Evolutionary conservation across 92 coral and sea anemone genomes (phyloP), one percentile per base, ranked within the genome.

Genomic region (Zoanthus gigantus): DNA sequence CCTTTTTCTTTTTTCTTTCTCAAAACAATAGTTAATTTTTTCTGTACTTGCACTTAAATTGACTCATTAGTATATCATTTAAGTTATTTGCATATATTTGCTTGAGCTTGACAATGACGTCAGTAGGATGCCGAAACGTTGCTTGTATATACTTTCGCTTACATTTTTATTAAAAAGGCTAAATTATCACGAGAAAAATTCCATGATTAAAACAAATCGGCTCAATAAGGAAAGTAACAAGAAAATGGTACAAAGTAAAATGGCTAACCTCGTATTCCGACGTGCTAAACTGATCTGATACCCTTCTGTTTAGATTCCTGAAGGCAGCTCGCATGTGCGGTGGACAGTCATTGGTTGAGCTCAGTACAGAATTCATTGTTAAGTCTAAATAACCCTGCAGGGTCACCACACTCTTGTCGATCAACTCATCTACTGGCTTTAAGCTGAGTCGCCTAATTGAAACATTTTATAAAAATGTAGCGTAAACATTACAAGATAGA

Each of bases 301-400:
- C 94, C 48, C 96, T 84, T 58, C 85, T 83, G 66, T 95, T 92
- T 78, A 97, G 92, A 79, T 96, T 96, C 78, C 94, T 88, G 90
- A 96, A 96, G 65, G 95, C 98, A 10, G 88, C 90, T 23, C 95
- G 90, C 97, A 97, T 92, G 79, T 90, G 91, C n/a, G 86, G 78
- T 2, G 99, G 98, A 58, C 98, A 95, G 12, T 86, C 92, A 14
- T 86, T 86, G 47, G 90, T 78, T 11, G 98, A 97, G 45, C 72
- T 89, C 68, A 95, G 86, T 23, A 95, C 92, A 34, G 98, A 75
- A 16, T 87, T 79, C 95, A 97, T 92, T 86, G 94, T 93, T 7
- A 91, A 78, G 71, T 93, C 93, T 79, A 97, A 86, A 86, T 97
- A 95, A 45, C 94, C 91, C 1, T 92, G 86, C 30, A 96, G 69